These are phyloP conservation scores for Ctenosaura bakeri DNA, from an alignment of 2,797 vertebrate species.

Conservation along the genomic window DNA sequence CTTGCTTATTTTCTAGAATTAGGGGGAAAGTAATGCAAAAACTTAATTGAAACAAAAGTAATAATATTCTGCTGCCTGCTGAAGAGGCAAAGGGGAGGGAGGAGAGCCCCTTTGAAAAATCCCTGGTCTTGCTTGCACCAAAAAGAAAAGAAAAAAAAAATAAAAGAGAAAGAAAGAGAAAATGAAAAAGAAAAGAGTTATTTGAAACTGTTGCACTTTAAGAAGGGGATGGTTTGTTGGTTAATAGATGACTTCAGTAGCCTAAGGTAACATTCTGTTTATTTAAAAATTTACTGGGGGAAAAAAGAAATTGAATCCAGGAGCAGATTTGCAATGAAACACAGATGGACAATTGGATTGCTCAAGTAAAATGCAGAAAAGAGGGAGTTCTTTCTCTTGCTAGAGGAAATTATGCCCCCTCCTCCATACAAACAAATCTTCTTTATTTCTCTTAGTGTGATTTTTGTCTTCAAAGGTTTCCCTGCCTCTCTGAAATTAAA, in stretches of 20 bases:
- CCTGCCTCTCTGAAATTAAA: conserved; percentile 32
- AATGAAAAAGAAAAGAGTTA: neutral
- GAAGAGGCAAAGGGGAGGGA: neutral
- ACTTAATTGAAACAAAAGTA: neutral
- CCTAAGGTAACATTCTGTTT: conserved; percentile 45
- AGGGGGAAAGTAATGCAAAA: neutral
- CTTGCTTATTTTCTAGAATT: neutral
- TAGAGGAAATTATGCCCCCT: conserved; percentile 49
- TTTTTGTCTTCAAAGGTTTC: conserved; percentile 59
- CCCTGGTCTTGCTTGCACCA: conserved; percentile 4
- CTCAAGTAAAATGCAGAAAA: conserved; percentile 55
- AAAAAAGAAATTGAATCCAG: conserved; percentile 52
- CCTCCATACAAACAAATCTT: conserved; percentile 54
- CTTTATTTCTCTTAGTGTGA: conserved; percentile 38
- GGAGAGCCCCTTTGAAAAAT: neutral
- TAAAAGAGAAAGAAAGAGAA: neutral
- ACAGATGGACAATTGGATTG: conserved; percentile 65
- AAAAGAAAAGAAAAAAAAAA: neutral
- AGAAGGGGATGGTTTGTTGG: conserved; percentile 47
- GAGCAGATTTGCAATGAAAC: conserved; percentile 30
- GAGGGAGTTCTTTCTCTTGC: conserved; percentile 49
- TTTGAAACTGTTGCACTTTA: conserved; percentile 47
- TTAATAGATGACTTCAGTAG: conserved; percentile 42
- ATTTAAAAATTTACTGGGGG: conserved; percentile 56
- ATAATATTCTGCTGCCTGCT: conserved; percentile 1